phyloP scores from a whole-genome alignment of 2,113 vertebrate species.

The Myiozetetes cayanensis region DNA sequence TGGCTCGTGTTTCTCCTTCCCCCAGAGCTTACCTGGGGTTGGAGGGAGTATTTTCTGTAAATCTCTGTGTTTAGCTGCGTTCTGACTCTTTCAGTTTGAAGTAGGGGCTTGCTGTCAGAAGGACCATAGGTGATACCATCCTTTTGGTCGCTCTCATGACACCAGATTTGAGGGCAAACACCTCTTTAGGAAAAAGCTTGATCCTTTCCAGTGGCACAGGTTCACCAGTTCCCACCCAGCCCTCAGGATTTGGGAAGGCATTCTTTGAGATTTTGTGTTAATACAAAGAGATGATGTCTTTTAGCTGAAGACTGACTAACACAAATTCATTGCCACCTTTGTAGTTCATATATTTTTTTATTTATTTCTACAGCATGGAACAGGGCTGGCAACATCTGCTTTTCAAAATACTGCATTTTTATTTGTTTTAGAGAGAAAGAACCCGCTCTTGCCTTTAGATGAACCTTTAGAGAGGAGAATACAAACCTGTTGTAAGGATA shows the following conservation, averaged over 20 bases:
- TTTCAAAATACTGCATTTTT: not conserved
- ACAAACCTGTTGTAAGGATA: not conserved
- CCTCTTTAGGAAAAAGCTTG: not conserved
- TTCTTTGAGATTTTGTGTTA: not conserved
- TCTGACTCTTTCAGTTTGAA: not conserved
- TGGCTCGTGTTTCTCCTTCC: not conserved
- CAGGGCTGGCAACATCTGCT: not conserved
- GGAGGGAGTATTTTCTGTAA: not conserved
- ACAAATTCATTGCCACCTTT: not conserved
- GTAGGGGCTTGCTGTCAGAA: not conserved
- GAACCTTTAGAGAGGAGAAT: not conserved
- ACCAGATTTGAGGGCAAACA: not conserved
- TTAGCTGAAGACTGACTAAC: not conserved
- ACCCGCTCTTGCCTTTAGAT: not conserved
- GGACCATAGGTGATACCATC: not conserved
- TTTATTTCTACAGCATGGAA: not conserved
- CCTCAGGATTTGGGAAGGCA: not conserved
- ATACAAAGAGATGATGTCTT: not conserved
- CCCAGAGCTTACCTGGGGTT: not conserved
- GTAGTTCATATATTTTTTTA: not conserved
- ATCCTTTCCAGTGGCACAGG: not conserved
- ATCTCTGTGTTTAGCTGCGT: not conserved
- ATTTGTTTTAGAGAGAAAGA: not conserved
- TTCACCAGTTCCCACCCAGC: not conserved
- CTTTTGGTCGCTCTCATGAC: accelerated